Percentiles rank a stretch among this genome's conserved stretches.
phyloP scores from a whole-genome alignment of 2,888 invertebrate species.

The Agrenia bidenticulata region DNA sequence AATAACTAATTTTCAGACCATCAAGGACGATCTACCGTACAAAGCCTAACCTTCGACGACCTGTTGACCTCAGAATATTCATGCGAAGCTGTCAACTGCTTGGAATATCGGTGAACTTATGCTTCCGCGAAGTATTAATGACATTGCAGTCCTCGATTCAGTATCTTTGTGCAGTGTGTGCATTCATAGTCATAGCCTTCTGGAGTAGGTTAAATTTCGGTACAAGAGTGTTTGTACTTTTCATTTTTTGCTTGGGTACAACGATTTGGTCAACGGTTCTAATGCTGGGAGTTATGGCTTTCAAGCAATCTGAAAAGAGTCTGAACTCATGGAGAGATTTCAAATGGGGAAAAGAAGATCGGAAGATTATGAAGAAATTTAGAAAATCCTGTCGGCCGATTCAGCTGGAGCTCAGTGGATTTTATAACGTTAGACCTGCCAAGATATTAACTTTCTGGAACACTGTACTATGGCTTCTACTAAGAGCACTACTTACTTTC shows the following conservation, averaged over 20 bases:
- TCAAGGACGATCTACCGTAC: background rate
- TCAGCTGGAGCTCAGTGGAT: constrained; percentile 12
- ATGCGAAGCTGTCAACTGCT: no score
- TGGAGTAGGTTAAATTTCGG: no score
- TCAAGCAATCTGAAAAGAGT: background rate
- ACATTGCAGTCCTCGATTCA: no score
- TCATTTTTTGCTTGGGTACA: no score
- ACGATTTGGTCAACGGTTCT: background rate
- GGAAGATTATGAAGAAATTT: constrained; percentile 5
- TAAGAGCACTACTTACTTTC: constrained; percentile 7
- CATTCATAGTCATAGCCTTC: no score
- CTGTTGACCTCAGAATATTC: background rate
- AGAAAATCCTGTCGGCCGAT: constrained; percentile 5
- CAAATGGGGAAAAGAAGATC: background rate
- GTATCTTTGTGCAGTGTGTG: no score
- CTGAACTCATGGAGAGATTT: constrained; percentile 6
- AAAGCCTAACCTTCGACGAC: background rate
- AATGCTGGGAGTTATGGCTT: background rate
- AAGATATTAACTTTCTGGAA: constrained; percentile 13
- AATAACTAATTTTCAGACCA: background rate
- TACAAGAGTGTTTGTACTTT: no score
- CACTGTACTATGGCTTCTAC: constrained; percentile 1
- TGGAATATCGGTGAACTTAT: no score
- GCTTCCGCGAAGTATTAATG: no score
- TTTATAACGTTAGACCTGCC: constrained; percentile 10